Percentiles rank a stretch among this genome's conserved stretches.
Evolutionary conservation across 1,140 invertebrate species (phyloP).

Genomic region (Phocides pigmalion): DNA sequence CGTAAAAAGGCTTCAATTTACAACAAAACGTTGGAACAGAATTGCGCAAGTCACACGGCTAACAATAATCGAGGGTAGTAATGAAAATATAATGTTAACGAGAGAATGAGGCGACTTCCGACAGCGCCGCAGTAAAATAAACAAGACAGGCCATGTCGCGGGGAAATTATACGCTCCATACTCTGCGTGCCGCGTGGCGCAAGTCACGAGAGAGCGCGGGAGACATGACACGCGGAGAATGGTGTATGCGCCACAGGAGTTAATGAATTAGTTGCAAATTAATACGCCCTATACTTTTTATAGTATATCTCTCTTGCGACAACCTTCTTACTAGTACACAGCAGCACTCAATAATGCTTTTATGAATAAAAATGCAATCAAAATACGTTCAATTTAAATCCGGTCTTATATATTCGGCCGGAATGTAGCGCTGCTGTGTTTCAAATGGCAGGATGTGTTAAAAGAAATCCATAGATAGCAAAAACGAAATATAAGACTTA

Average conservation of each 20-base stretch:
- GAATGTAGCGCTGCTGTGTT: no score
- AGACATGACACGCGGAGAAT: neutral
- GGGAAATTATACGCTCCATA: conserved; percentile 54
- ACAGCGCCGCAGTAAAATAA: conserved; percentile 59
- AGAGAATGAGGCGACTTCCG: conserved; percentile 58
- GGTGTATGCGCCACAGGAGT: neutral
- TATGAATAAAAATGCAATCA: no score
- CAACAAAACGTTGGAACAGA: conserved; percentile 16
- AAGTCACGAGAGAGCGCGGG: conserved; percentile 22
- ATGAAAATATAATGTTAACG: conserved; percentile 66
- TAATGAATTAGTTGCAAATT: no score
- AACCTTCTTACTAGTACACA: no score
- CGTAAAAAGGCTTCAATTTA: conserved; percentile 41
- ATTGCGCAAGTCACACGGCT: conserved; percentile 49
- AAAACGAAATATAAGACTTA: no score
- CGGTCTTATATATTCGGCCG: no score
- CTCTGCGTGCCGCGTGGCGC: conserved; percentile 18
- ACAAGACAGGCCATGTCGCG: conserved; percentile 57
- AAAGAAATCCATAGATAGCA: no score
- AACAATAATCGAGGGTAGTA: conserved; percentile 50
- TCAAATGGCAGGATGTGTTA: no score
- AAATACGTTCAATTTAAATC: no score
- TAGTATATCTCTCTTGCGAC: no score
- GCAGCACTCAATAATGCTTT: no score
- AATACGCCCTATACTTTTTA: no score